phyloP scores from a whole-genome alignment of 2,113 vertebrate species.

The Pyxicephalus adspersus region DNA sequence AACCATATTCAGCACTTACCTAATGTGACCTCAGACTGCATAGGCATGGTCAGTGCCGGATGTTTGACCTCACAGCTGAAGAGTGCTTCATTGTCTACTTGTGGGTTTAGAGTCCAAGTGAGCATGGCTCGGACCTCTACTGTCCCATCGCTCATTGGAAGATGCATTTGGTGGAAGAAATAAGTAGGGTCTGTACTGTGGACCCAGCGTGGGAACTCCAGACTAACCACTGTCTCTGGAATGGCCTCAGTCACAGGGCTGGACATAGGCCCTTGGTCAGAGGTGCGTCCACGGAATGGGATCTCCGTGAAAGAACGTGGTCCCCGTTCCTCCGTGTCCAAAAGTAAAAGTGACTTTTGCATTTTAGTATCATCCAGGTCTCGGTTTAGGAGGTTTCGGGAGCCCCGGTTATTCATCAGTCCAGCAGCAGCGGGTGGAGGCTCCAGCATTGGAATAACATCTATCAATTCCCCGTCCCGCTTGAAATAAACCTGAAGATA shows the following conservation, averaged over 20 bases:
- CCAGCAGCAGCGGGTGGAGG: constrained; percentile 62
- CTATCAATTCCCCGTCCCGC: constrained; percentile 85
- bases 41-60: constrained; percentile 92
- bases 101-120: constrained; percentile 92
- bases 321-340: constrained; percentile 66
- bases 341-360: constrained; percentile 78
- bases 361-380: constrained; percentile 89
- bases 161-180: constrained; percentile 80
- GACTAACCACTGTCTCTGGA: constrained; percentile 90
- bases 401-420: constrained; percentile 63
- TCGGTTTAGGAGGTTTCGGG: constrained; percentile 75
- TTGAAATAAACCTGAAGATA: constrained; percentile 89
- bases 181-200: constrained; percentile 85
- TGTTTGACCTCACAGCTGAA: constrained; percentile 97
- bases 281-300: constrained; percentile 67
- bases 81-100: constrained; percentile 90
- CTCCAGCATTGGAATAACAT: constrained; percentile 79
- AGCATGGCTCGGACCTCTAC: constrained; percentile 87
- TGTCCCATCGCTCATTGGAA: constrained; percentile 79
- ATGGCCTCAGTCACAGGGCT: constrained; percentile 78
- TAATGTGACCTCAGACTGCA: constrained; percentile 91
- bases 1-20: constrained; percentile 72
- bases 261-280: constrained; percentile 67
- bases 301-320: constrained; percentile 73
- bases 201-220: constrained; percentile 93